A percentile compares a stretch with the other conserved stretches of the same genome.
Evolutionary conservation across 2,113 vertebrate species (phyloP).

Genomic region (Channa argus): DNA sequence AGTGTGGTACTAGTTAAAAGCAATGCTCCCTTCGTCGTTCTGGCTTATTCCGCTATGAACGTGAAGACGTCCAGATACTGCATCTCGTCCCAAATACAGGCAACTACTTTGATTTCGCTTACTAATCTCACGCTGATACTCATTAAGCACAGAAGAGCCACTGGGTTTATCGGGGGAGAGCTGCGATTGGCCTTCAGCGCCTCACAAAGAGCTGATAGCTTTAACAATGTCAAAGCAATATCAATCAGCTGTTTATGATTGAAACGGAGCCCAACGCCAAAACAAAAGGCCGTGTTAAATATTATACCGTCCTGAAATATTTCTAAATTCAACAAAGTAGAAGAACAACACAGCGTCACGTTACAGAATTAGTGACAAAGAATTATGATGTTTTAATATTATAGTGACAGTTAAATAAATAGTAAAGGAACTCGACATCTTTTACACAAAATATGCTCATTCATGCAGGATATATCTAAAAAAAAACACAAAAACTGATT

Average conservation of each 20-base stretch:
- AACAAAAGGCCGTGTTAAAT: constrained; percentile 29
- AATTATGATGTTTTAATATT: constrained; percentile 15
- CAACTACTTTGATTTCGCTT: not conserved
- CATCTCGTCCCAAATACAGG: not conserved
- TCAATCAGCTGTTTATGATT: constrained; percentile 19
- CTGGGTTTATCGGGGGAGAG: constrained; percentile 3
- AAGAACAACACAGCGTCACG: too few species aligned
- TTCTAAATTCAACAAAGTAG: not conserved
- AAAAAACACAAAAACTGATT: too few species aligned
- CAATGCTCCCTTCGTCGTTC: too few species aligned
- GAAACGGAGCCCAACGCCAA: constrained; percentile 5
- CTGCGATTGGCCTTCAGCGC: constrained; percentile 25
- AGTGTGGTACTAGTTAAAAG: too few species aligned
- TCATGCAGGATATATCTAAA: too few species aligned
- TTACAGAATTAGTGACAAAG: not conserved
- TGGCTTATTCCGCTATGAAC: too few species aligned
- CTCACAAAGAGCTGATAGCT: constrained; percentile 12
- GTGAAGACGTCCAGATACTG: not conserved
- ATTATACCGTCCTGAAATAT: constrained; percentile 2
- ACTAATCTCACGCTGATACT: not conserved
- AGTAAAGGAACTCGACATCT: constrained; percentile 1
- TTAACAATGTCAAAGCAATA: constrained; percentile 22
- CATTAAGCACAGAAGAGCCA: too few species aligned
- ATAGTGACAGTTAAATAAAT: constrained; percentile 49
- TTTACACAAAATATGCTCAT: constrained; percentile 23